Conservation (phyloP, 1,140 invertebrate genomes). For the Drosophila prosaltans region DNA sequence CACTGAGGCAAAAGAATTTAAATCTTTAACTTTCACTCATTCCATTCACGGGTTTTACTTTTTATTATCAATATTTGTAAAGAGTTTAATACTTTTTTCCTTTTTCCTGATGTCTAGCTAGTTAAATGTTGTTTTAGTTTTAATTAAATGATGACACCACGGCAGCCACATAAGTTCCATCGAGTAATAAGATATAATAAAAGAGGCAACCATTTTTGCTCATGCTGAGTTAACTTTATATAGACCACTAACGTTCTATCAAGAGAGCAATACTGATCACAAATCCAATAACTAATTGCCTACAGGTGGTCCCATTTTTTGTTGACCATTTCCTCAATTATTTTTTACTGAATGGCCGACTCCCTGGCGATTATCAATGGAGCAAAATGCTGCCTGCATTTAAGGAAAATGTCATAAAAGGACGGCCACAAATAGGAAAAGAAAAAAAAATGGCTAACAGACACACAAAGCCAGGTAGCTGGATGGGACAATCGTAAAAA, state of each 20-base stretch:
- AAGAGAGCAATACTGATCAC: slow-evolving; percentile 29
- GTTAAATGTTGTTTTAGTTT: no score
- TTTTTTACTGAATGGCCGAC: slow-evolving; percentile 27
- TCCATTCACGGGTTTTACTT: neutral
- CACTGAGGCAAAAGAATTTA: slow-evolving; percentile 49
- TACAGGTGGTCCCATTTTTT: neutral
- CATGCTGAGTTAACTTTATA: slow-evolving; percentile 24
- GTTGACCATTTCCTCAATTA: slow-evolving; percentile 28
- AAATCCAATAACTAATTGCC: slow-evolving; percentile 7
- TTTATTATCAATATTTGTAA: neutral
- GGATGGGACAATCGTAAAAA: neutral
- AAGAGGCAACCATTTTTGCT: no score
- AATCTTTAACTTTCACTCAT: slow-evolving; percentile 23
- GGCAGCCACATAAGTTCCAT: slow-evolving; percentile 60
- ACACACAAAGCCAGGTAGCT: neutral
- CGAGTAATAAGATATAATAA: neutral
- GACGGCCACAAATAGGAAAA: slow-evolving; percentile 15
- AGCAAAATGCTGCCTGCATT: neutral
- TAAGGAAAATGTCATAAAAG: slow-evolving; percentile 6
- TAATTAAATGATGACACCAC: slow-evolving; percentile 75
- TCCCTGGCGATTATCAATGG: slow-evolving; percentile 20
- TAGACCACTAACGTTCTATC: neutral
- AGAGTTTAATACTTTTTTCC: neutral
- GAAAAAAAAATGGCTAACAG: slow-evolving; percentile 10
- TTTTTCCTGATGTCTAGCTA: neutral